Conservation (phyloP, 2,888 invertebrate species). For the Ethmia dodecea region DNA sequence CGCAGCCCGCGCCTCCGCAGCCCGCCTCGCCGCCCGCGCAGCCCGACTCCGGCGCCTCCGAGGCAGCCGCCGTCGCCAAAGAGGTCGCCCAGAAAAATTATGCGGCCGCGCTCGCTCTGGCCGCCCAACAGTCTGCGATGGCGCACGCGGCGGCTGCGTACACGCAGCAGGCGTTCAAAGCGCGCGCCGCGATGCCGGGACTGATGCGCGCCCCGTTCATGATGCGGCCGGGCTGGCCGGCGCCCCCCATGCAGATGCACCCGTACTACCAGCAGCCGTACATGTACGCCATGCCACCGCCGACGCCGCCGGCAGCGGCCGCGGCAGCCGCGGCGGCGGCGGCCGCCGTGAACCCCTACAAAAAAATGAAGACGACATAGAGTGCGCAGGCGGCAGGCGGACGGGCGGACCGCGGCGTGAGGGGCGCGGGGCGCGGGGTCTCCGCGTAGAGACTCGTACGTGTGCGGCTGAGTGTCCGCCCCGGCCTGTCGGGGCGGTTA, state of each 20-base stretch:
- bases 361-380: slow-evolving; percentile 93
- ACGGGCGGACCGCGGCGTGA: slow-evolving; percentile 41
- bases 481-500: slow-evolving; percentile 70
- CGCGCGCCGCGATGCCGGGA: slow-evolving; percentile 78
- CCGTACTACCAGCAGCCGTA: slow-evolving; percentile 71
- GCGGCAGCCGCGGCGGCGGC: slow-evolving; percentile 59
- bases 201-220: slow-evolving; percentile 41
- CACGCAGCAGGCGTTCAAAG: slow-evolving; percentile 82
- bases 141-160: slow-evolving; percentile 64
- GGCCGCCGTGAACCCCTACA: slow-evolving; percentile 86
- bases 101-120: slow-evolving; percentile 80
- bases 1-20: slow-evolving; percentile 29
- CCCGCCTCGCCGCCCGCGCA: slow-evolving; percentile 45
- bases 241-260: slow-evolving; percentile 67
- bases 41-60: slow-evolving; percentile 30
- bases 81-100: slow-evolving; percentile 91
- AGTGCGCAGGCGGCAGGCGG: slow-evolving; percentile 30
- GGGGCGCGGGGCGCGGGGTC: slow-evolving; percentile 72
- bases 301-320: slow-evolving; percentile 56
- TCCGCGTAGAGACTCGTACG: slow-evolving; percentile 72
- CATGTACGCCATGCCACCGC: slow-evolving; percentile 74
- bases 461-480: slow-evolving; percentile 62
- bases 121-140: slow-evolving; percentile 66
- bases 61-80: slow-evolving; percentile 80
- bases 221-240: slow-evolving; percentile 65